These are phyloP conservation scores for Etheostoma cragini DNA, from an alignment of 2,113 vertebrate genomes.

Conservation along the genomic window DNA sequence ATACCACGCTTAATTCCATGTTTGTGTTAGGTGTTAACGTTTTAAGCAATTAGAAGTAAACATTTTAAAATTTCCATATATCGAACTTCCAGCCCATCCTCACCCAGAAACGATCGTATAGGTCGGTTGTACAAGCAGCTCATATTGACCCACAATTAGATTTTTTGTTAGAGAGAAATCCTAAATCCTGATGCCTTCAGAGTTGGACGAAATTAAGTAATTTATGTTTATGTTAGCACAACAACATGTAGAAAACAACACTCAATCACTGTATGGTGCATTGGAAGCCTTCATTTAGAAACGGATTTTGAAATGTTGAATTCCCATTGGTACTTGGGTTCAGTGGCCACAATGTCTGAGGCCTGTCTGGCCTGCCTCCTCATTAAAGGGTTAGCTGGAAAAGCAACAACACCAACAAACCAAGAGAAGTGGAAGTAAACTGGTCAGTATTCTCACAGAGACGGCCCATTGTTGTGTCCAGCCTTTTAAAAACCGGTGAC, in stretches of 20 bases:
- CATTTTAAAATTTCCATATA: too few species aligned
- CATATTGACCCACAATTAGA: too few species aligned
- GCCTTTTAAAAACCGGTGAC: conserved; percentile 40
- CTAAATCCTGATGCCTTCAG: background rate
- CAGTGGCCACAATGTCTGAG: background rate
- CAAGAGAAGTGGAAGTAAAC: conserved; percentile 51
- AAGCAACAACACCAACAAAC: conserved; percentile 39
- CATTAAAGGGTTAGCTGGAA: conserved; percentile 37
- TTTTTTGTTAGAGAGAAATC: background rate
- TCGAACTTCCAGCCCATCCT: too few species aligned
- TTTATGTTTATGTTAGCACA: background rate
- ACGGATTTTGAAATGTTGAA: background rate
- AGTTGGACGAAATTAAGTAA: background rate
- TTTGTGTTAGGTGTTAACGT: background rate
- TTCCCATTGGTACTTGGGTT: background rate
- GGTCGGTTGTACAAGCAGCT: too few species aligned
- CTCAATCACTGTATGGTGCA: background rate
- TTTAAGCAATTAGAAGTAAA: too few species aligned
- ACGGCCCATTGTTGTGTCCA: conserved; percentile 34
- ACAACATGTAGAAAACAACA: background rate
- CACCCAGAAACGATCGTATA: too few species aligned
- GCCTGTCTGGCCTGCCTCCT: background rate
- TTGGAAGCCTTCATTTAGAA: background rate
- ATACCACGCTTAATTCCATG: background rate
- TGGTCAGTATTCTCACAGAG: conserved; percentile 40